Evolutionary conservation across 2,797 vertebrate species (phyloP), one percentile per base, ranked within the genome.

Genomic region (Peromyscus aztecus): DNA sequence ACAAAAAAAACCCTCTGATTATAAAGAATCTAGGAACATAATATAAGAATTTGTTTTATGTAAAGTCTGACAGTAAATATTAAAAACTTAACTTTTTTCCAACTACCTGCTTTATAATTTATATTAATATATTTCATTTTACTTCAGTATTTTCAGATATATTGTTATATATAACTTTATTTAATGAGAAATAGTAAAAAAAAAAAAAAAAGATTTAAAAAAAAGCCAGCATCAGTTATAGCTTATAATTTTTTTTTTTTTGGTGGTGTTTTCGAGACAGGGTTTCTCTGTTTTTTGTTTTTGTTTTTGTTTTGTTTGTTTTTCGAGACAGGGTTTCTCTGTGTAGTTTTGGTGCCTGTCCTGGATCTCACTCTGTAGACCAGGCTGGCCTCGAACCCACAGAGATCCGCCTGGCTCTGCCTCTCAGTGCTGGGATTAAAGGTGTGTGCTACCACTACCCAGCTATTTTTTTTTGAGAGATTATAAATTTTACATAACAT

Each of bases 131-230:
- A n/a, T 80, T 14, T 55, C 52, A 59, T 57, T 91, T 94, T 92
- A 90, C 31, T 95, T 92, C n/a, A 78, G 37, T 85, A 94, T 94
- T 91, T 96, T 89, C 52, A 81, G 29, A 90, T 59, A 84, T 46
- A 87, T 57, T 73, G 83, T 40, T 78, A 83, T 57, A 94, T 84
- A 88, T 17, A 78, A 61, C 24, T 89, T 90, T 95, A 95, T 59
- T 92, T 88, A 92, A 90, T 82, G 52, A 19, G 80, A 69, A 81
- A 89, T 1, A 91, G 9, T 84, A 93, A 59, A 80, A 91, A 92
- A 13, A 96, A 93, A 59, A 80, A 91, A 92, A 13, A 96, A 55
- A 14, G 49, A 52, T 52, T 52, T 11, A 16, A 17, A 55, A 63
- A 91, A 84, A 90, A 85, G 49, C 3, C 31, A 94, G 3, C 23